Evolutionary conservation across 2,113 vertebrate species (phyloP), one percentile per base, ranked within the genome.

Genomic region (Tragelaphus imberbis): DNA sequence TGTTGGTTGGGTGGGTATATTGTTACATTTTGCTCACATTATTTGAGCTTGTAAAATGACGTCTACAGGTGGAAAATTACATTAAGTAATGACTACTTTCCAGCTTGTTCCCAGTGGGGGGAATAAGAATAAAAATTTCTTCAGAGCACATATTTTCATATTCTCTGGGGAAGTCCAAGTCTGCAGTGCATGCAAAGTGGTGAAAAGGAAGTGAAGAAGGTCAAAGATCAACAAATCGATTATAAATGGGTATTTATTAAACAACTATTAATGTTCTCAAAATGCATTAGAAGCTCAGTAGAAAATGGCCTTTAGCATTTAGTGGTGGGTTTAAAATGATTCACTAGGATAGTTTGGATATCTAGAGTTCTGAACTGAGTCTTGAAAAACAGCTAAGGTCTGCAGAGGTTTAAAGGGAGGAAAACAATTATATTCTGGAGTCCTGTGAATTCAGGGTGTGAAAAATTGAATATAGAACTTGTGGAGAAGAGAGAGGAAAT

Each of bases 41-140:
- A 55, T 89, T 91, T 96, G 79, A 90, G 44, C 71, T 88, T 88
- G 23, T 92, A 79, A 96, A 91, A 87, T 89, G 56, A 81, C 2
- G 3, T 63, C 33, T 59, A 90, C 25, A 68, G 56, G 53, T 92
- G 47, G 90, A 88, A 97, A 84, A 92, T 40, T 85, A 28, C 49
- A 82, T 30, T 93, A 81, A 84, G 25, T 65, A 91, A 80, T 90
- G 55, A 88, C 19, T 58, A 49, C 65, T 94, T 94, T 77, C 19
- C 80, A 58, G 33, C 33, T 36, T 55, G 8, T 44, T 94, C 53
- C 36, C 28, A 65, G 49, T 53, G 47, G 84, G 19, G 85, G 19
- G 8, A 84, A 80, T 84, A 89, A 84, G 19, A 94, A 92, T 59
- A 91, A 68, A 90, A 40, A 21, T 91, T 56, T 79, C 30, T 97